These are phyloP conservation scores for Hemibagrus guttatus DNA, from an alignment of 2,797 vertebrate species.

Conservation along the genomic window DNA sequence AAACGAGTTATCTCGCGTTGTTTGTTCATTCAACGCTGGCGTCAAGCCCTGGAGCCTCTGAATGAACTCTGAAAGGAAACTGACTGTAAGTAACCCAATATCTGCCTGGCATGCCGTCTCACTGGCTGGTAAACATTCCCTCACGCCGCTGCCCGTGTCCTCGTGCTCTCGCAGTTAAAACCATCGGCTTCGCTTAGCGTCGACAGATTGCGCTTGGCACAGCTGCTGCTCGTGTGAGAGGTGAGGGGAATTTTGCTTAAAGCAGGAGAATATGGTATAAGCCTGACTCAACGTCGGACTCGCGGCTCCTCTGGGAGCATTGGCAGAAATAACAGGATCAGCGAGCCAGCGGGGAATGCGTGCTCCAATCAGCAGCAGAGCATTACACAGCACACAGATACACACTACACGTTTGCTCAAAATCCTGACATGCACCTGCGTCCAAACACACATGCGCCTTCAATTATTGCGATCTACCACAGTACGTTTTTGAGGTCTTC, in stretches of 20 bases:
- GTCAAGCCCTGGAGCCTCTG: conserved; percentile 3
- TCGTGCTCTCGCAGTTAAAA: not conserved
- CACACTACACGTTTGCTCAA: conserved; percentile 27
- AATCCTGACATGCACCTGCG: conserved; percentile 35
- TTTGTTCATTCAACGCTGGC: conserved; percentile 9
- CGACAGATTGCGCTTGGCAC: conserved; percentile 28
- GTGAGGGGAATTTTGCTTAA: conserved; percentile 13
- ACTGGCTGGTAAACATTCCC: conserved; percentile 27
- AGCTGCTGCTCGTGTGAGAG: not conserved
- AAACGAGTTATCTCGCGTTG: not conserved
- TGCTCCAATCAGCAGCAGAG: conserved; percentile 40
- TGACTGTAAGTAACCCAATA: conserved; percentile 43
- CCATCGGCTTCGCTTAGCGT: conserved; percentile 7
- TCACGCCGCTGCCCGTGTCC: not conserved
- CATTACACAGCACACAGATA: conserved; percentile 19
- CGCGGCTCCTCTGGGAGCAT: conserved; percentile 22
- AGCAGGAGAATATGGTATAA: not conserved
- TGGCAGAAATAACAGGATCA: conserved; percentile 44
- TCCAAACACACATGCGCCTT: conserved; percentile 31
- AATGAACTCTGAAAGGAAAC: conserved; percentile 30
- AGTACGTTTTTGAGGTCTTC: not conserved
- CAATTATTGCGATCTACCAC: conserved; percentile 15
- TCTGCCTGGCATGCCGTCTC: conserved; percentile 20
- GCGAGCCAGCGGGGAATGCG: conserved; percentile 35
- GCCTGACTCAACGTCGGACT: conserved; percentile 10